Percentiles rank a stretch among this genome's conserved stretches.
phyloP scores from a whole-genome alignment of 1,140 invertebrate genomes.

The Drosophila kurseongensis region DNA sequence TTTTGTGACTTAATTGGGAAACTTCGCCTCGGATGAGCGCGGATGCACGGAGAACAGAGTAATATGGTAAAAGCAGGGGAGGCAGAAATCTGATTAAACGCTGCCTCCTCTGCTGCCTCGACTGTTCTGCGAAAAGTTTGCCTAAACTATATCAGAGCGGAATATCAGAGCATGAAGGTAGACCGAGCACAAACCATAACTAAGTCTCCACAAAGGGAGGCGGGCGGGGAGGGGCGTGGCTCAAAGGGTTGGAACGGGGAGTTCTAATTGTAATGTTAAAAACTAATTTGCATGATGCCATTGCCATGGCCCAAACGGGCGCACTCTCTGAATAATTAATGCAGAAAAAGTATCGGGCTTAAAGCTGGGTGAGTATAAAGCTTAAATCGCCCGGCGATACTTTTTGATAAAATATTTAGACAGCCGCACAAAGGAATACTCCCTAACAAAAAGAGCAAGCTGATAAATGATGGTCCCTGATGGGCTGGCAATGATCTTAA shows the following conservation, averaged over 20 bases:
- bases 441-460: conserved; percentile 1
- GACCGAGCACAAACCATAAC: conserved; percentile 57
- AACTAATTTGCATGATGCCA: conserved; percentile 68
- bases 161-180: conserved; percentile 76
- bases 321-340: conserved; percentile 52
- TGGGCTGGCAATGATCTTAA: conserved; percentile 33
- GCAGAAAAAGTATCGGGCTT: neutral
- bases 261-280: conserved; percentile 54
- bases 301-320: conserved; percentile 36
- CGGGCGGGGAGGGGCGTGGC: neutral
- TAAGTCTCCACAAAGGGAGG: conserved; percentile 16
- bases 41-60: conserved; percentile 3
- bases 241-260: conserved; percentile 11
- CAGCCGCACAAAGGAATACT: conserved; percentile 2
- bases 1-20: conserved; percentile 77
- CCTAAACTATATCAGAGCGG: conserved; percentile 48
- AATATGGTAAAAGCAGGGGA: conserved; percentile 23
- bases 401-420: conserved; percentile 35
- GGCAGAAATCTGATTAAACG: conserved; percentile 67
- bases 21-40: conserved; percentile 53
- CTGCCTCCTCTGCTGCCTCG: conserved; percentile 5
- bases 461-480: conserved; percentile 30
- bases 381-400: conserved; percentile 5
- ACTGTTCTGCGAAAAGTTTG: conserved; percentile 33
- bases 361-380: neutral